Percentiles rank a stretch among this genome's conserved stretches.
Conservation (phyloP, 2,797 vertebrate species). For the Chelonia mydas region DNA sequence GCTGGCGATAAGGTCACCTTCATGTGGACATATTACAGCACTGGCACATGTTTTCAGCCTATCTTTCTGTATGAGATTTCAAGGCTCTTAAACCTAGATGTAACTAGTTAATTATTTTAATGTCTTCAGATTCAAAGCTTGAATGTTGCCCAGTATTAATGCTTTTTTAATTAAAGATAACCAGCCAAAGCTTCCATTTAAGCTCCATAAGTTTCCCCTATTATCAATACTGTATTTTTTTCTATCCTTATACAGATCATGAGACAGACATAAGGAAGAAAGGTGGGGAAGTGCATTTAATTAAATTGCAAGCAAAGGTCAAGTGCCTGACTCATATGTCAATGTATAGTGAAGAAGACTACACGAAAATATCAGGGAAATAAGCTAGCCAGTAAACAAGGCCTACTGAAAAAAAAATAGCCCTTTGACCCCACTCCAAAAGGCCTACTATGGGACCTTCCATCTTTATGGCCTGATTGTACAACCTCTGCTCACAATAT, state of each 20-base stretch:
- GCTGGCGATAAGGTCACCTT: slow-evolving; percentile 63
- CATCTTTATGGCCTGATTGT: background rate
- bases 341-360: slow-evolving; percentile 73
- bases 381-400: slow-evolving; percentile 44
- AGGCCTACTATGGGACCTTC: slow-evolving; percentile 34
- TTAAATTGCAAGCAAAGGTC: slow-evolving; percentile 76
- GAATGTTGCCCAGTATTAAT: slow-evolving; percentile 61
- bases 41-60: slow-evolving; percentile 43
- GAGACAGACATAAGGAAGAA: slow-evolving; percentile 47
- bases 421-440: slow-evolving; percentile 51
- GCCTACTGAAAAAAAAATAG: slow-evolving; percentile 16
- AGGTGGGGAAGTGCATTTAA: slow-evolving; percentile 73
- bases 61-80: slow-evolving; percentile 35
- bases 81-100: slow-evolving; percentile 67
- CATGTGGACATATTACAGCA: slow-evolving; percentile 33
- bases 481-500: background rate
- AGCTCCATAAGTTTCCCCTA: slow-evolving; percentile 65
- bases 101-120: slow-evolving; percentile 74
- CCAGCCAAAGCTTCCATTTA: slow-evolving; percentile 70
- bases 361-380: slow-evolving; percentile 73
- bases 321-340: slow-evolving; percentile 80
- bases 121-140: slow-evolving; percentile 53
- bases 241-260: slow-evolving; percentile 62
- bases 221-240: slow-evolving; percentile 74
- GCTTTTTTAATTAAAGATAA: slow-evolving; percentile 70